A percentile compares a stretch with the other conserved stretches of the same genome.
phyloP scores from a whole-genome alignment of 2,113 vertebrate species.

The Gyps fulvus region DNA sequence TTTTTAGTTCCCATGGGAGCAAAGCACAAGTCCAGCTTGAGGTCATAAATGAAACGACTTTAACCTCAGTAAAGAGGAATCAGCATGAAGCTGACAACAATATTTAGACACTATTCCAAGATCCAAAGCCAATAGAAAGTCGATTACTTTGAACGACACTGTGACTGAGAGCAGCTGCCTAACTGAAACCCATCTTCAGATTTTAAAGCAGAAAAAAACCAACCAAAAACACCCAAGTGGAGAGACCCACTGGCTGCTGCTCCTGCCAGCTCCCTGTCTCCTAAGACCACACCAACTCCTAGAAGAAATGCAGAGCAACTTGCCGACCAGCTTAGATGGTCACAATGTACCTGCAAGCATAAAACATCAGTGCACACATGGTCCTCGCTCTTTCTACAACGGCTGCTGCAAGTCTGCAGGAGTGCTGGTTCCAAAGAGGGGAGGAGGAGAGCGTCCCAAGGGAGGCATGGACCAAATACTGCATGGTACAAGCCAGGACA shows the following conservation, averaged over 20 bases:
- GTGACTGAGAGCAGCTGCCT: neutral
- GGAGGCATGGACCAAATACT: neutral
- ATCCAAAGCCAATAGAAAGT: conserved; percentile 13
- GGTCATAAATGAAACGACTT: neutral
- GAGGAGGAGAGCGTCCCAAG: neutral
- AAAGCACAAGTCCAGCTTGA: conserved; percentile 49
- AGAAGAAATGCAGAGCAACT: neutral
- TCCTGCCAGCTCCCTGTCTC: neutral
- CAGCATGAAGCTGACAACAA: conserved; percentile 40
- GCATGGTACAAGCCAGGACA: neutral
- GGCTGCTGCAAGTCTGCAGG: neutral
- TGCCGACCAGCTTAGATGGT: neutral
- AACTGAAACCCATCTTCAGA: neutral
- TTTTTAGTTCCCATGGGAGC: conserved; percentile 65
- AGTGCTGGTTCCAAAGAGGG: neutral
- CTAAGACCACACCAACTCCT: fast-evolving
- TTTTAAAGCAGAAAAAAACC: neutral
- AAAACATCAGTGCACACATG: neutral
- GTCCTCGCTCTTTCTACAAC: neutral
- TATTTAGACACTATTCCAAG: conserved; percentile 3
- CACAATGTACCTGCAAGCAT: neutral
- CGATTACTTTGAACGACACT: neutral
- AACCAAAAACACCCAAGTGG: neutral
- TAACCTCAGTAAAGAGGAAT: neutral
- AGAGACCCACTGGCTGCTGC: neutral